Evolutionary conservation across 2,113 vertebrate species (phyloP).

Genomic region (Boleophthalmus pectinirostris): DNA sequence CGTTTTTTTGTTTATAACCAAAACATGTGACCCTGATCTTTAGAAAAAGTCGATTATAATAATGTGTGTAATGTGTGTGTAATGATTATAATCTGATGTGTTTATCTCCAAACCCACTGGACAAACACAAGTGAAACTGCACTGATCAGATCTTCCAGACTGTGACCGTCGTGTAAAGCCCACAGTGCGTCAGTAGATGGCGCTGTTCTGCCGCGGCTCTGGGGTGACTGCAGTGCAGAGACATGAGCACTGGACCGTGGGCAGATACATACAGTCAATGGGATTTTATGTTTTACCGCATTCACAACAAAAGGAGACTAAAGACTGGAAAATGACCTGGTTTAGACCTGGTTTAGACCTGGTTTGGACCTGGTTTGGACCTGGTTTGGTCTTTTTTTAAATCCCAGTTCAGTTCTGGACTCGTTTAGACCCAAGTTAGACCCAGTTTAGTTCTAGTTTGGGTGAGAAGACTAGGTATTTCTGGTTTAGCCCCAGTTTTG

Average conservation of each 20-base stretch:
- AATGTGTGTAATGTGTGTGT: no score
- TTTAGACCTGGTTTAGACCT: background rate
- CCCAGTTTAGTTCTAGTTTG: no score
- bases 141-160: no score
- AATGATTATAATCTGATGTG: no score
- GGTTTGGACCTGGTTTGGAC: background rate
- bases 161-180: background rate
- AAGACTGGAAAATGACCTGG: background rate
- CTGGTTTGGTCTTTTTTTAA: background rate
- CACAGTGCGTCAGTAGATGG: background rate
- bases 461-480: no score
- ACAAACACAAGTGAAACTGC: no score
- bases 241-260: background rate
- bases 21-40: no score
- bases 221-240: background rate
- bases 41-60: no score
- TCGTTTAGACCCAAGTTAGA: background rate
- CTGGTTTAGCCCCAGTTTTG: no score
- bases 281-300: background rate
- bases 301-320: background rate
- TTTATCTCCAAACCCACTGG: no score
- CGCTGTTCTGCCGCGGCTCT: background rate
- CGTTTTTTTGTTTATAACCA: no score
- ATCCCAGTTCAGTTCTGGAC: background rate
- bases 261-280: background rate